A percentile compares a stretch with the other conserved stretches of the same genome.
phyloP scores from a whole-genome alignment of 92 coral and sea anemone species.

The Porites divaricata region DNA sequence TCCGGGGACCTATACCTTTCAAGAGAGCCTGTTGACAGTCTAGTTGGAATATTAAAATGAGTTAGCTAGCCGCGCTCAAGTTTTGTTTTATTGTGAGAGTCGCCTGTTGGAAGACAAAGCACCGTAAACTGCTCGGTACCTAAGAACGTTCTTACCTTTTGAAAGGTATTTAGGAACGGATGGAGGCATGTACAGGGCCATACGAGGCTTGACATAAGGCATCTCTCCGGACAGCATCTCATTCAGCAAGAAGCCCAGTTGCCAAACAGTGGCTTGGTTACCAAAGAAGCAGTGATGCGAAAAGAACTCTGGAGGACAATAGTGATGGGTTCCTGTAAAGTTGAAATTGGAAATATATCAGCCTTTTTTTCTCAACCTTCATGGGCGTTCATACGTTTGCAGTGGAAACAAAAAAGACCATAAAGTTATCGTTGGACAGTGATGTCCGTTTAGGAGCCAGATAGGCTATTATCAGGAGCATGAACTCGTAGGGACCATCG shows the following conservation, averaged over 20 bases:
- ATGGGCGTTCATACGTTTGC: too few species aligned
- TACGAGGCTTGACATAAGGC: constrained; percentile 41
- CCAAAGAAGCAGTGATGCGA: constrained; percentile 28
- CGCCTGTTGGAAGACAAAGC: not conserved
- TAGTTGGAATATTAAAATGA: too few species aligned
- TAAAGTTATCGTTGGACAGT: too few species aligned
- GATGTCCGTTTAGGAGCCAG: too few species aligned
- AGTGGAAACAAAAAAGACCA: too few species aligned
- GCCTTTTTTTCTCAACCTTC: not conserved
- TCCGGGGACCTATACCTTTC: too few species aligned
- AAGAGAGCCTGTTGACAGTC: too few species aligned
- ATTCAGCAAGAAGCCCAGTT: constrained; percentile 35
- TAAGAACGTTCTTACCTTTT: constrained; percentile 5
- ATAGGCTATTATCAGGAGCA: too few species aligned
- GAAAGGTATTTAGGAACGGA: constrained; percentile 20
- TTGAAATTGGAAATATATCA: not conserved
- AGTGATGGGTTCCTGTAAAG: constrained; percentile 36
- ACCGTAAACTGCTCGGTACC: not conserved
- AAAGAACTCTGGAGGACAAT: constrained; percentile 49
- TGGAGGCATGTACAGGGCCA: constrained; percentile 38
- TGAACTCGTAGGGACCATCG: too few species aligned
- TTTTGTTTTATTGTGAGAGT: not conserved
- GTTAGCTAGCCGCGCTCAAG: too few species aligned
- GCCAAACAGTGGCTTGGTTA: constrained; percentile 41
- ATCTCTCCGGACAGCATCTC: constrained; percentile 46